These are phyloP conservation scores for Hipparchia sbordonii DNA, from an alignment of 2,888 invertebrate genomes.

Conservation along the genomic window DNA sequence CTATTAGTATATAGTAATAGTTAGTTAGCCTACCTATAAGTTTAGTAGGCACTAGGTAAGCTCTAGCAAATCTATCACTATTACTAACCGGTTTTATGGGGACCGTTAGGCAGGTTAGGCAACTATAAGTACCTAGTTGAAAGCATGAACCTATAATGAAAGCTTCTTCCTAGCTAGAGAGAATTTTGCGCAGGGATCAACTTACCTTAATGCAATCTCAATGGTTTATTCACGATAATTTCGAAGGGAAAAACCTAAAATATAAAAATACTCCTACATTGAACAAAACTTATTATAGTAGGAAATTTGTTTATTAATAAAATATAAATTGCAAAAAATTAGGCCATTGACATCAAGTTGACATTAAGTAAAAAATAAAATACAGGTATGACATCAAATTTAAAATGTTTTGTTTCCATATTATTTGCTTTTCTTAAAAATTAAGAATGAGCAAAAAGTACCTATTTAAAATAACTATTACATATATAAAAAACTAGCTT, in stretches of 20 bases:
- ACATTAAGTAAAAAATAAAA: slow-evolving; percentile 31
- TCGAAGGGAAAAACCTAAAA: slow-evolving; percentile 53
- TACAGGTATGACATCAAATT: slow-evolving; percentile 11
- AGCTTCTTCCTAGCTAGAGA: too few relatives aligned
- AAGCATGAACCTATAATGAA: too few relatives aligned
- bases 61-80: neutral
- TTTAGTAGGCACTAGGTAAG: neutral
- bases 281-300: slow-evolving; percentile 47
- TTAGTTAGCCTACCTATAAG: too few relatives aligned
- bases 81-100: neutral
- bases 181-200: neutral
- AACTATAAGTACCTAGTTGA: too few relatives aligned
- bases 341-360: slow-evolving; percentile 51
- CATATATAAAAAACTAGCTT: too few relatives aligned
- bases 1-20: too few relatives aligned
- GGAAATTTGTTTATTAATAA: slow-evolving; percentile 51
- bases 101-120: too few relatives aligned
- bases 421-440: slow-evolving; percentile 1
- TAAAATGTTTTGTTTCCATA: slow-evolving; percentile 32
- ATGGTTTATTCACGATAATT: slow-evolving; percentile 59
- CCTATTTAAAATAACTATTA: neutral
- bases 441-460: neutral
- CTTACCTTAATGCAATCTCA: slow-evolving; percentile 28
- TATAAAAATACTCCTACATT: slow-evolving; percentile 53
- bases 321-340: slow-evolving; percentile 48